Base-by-base conservation (phyloP, 2,113 vertebrate genomes). In the Pygoscelis antarcticus region DNA sequence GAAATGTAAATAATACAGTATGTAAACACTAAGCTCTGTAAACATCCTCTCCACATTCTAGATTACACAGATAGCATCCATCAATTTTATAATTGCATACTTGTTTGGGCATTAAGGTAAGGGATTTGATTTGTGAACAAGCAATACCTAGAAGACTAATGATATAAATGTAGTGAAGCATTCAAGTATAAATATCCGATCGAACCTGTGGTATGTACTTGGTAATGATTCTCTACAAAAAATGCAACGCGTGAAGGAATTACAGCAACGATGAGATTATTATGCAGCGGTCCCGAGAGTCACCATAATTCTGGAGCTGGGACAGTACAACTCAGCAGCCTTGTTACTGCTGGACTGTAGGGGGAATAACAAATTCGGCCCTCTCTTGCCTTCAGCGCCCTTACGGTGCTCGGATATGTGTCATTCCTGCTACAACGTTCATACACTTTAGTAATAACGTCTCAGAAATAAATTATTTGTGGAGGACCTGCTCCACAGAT, bases 391-490 rank as follows among this genome's bases (percentile, higher is more conserved):
- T 72, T 61, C 47, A 29, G 30, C 1, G 2, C 18, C 42, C 10
- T n/a, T 44, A 12, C 0, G 1, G 29, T 21, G 55, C 71, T 51
- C 36, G 11, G 58, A 11, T 29, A 6, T 1, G 4, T 34, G 11
- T n/a, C 20, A 27, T 25, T 11, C 54, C 22, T 62, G 44, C 36
- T 68, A 27, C 61, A 42, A 7, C 0, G 5, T 13, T 22, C 47
- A 21, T 17, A 36, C 8, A 3, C 34, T n/a, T 49, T 1, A 36
- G 22, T 23, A 29, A 18, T 47, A 32, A 23, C 2, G 4, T 29
- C 54, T 79, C 61, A 15, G 40, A 76, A 80, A 55, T 20, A 14
- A 40, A 38, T 46, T 11, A 36, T 23, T 51, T 34, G 21, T 57
- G n/a, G 30, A 30, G 42, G 46, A 51, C 46, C 58, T 22, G 51